Evolutionary conservation across 1,140 invertebrate species (phyloP), one percentile per base, ranked within the genome.

Genomic region (Trinorchestia longiramus): DNA sequence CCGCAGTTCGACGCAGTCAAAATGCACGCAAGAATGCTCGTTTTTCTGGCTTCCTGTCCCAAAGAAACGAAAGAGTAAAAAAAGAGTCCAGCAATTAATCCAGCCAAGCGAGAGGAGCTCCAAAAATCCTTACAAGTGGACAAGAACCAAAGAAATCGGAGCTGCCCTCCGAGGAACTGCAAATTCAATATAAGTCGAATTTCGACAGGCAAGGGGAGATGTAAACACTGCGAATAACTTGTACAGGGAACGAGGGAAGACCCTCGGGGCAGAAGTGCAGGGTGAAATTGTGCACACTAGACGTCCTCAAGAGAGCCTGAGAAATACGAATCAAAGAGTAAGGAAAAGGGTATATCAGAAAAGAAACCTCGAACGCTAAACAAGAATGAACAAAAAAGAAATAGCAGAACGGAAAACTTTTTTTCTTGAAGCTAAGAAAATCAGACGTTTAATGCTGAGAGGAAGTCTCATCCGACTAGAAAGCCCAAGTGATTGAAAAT

Each of bases 121-220:
- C 92, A 94, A 94, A 94, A 94, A 94, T 94, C 92, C 92, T 94
- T 94, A 47, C 92, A 94, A 94, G 92, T 94, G 92, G 92, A 94
- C 92, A 94, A 94, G 92, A 94, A 94, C 92, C 92, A 94, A 94
- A 94, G 92, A 94, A 94, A 94, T 94, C 92, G 92, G 92, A 94
- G 92, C 92, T 94, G 92, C 92, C 92, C 92, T 94, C 92, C 92
- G 92, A 94, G 92, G 92, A 94, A 94, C 92, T 94, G 92, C 92
- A 94, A 94, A 94, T 94, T 94, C 92, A 94, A 94, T 94, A 94
- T 94, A 94, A 94, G 92, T 94, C 92, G 92, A 94, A 94, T 94
- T 94, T 94, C 92, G 92, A 94, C 92, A 94, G 92, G 43, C 44
- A 94, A 94, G 92, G 92, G 92, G 92, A 94, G 92, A 42, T 94